Evolutionary conservation across 2,797 vertebrate genomes (phyloP).

Genomic region (Gastrophryne carolinensis): DNA sequence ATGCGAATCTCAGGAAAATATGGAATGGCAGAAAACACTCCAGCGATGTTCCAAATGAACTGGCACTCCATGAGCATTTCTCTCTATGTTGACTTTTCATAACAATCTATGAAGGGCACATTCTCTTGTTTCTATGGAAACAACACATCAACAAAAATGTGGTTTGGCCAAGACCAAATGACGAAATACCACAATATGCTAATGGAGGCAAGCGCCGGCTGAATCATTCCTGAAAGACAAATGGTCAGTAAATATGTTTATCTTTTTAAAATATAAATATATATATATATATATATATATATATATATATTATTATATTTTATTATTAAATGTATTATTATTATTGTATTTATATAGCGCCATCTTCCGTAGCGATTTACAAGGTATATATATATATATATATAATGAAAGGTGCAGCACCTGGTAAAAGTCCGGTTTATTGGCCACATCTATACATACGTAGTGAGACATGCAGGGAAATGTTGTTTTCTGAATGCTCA

Average conservation of each 20-base stretch:
- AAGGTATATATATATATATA: no score
- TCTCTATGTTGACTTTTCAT: constrained; percentile 7
- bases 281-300: not conserved
- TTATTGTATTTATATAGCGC: no score
- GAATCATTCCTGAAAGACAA: not conserved
- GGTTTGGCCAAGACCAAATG: constrained; percentile 18
- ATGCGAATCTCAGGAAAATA: constrained; percentile 5
- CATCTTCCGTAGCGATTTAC: no score
- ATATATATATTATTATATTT: no score
- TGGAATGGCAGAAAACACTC: not conserved
- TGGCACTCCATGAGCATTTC: not conserved
- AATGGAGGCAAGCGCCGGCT: not conserved
- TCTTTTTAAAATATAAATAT: not conserved
- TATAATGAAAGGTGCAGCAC: no score
- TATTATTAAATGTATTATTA: no score
- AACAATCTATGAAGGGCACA: constrained; percentile 25
- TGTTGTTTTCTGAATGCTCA: no score
- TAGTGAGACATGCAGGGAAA: no score
- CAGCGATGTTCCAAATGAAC: not conserved
- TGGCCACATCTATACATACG: no score
- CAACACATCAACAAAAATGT: constrained; percentile 34
- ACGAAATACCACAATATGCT: constrained; percentile 42
- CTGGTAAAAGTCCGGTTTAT: no score
- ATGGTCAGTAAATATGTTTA: not conserved
- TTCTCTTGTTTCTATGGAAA: constrained; percentile 37